phyloP scores from a whole-genome alignment of 2,888 invertebrate genomes.

The Morinoia aosen region DNA sequence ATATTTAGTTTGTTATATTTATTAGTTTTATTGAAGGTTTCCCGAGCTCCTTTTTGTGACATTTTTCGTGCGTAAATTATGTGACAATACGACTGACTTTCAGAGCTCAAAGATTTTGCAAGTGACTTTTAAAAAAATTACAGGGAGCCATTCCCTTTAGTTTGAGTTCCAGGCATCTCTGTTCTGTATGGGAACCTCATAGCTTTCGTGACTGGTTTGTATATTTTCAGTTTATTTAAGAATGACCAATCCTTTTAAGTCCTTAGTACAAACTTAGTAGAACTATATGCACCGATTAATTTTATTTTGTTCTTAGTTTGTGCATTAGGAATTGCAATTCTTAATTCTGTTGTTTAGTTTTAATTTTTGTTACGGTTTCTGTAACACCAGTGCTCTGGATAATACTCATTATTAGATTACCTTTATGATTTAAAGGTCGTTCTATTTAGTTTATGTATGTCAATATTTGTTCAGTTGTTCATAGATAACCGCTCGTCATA shows the following conservation, averaged over 20 bases:
- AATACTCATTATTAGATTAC: conserved; percentile 1
- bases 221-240: neutral
- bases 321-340: neutral
- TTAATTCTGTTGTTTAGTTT: conserved; percentile 13
- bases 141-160: neutral
- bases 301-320: neutral
- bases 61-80: neutral
- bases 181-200: neutral
- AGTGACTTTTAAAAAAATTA: neutral
- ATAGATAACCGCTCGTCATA: conserved; percentile 1
- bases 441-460: neutral
- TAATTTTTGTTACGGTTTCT: conserved; percentile 13
- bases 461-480: neutral
- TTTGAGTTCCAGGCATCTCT: neutral
- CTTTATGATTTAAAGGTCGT: neutral
- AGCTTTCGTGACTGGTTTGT: neutral
- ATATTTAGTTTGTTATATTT: neutral
- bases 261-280: conserved; percentile 10
- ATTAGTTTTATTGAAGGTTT: neutral
- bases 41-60: neutral
- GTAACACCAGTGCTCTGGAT: conserved; percentile 9
- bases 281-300: neutral
- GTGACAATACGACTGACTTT: neutral
- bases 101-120: neutral
- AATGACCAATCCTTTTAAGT: neutral